Base-by-base conservation (phyloP, 2,113 vertebrate genomes). In the Cervus canadensis region DNA sequence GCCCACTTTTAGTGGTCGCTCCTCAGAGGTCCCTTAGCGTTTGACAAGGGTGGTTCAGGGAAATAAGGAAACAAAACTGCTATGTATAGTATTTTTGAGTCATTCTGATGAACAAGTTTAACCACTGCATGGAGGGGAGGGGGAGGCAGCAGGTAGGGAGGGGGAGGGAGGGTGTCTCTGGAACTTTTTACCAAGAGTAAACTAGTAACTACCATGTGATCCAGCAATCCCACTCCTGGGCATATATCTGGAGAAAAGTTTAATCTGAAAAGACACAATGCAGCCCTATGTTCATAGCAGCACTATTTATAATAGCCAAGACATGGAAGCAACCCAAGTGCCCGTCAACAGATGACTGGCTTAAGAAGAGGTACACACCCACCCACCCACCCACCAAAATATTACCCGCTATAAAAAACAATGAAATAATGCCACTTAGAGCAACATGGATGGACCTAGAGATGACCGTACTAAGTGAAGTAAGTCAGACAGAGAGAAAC, bases 1-100 rank as follows among this genome's bases (percentile, higher is more conserved):
- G 7, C 48, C 26, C 8, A 11, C 28, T 81, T 43, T 28, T 1
- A 12, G 30, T 0, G 7, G 2, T 15, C 48, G 8, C 7, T 48
- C 10, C 30, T 59, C 56, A 33, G n/a, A 74, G 16, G 15, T 5
- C 40, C 79, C 36, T 71, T 21, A 15, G 14, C 9, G 12, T 64
- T 21, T 7, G 4, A 33, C 9, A 30, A 64, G 50, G 93, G 64
- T 25, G 33, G 45, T 33, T 62, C 40, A 78, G 26, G 30, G 50
- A 87, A 62, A 56, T 0, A 45, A 0, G 4, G 54, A 74, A n/a
- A 30, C 1, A 45, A 59, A 52, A 59, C 7, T 1, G 1, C 19
- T 30, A 50, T 15, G 13, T 2, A 8, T 9, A 23, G 28, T 40
- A 14, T 76, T 62, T 74, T 59, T 2, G 13, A 84, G n/a, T 84